Conservation (phyloP, 2,888 invertebrate genomes). For the Hydrotaea diabolus region DNA sequence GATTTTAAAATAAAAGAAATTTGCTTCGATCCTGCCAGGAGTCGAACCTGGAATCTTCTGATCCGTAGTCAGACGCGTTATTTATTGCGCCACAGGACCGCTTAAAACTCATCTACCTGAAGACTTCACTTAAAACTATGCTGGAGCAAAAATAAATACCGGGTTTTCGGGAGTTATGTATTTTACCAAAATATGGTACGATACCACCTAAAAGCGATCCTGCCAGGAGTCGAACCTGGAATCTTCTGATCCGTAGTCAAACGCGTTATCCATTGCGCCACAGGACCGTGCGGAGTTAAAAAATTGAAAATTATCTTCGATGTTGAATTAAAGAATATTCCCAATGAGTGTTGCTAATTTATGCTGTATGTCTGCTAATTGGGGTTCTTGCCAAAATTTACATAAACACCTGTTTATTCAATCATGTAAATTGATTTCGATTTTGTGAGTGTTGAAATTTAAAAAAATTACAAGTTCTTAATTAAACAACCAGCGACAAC, state of each 20-base stretch:
- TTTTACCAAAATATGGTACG: not conserved
- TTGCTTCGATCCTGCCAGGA: conserved; percentile 80
- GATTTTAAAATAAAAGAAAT: not conserved
- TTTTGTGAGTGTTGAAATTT: not conserved
- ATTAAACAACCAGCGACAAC: too few relatives aligned
- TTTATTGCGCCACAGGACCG: conserved; percentile 82
- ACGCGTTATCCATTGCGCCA: conserved; percentile 82
- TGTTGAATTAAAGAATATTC: not conserved
- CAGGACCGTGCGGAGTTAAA: conserved; percentile 75
- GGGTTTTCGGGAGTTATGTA: too few relatives aligned
- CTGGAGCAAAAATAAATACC: too few relatives aligned
- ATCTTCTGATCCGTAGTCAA: conserved; percentile 82
- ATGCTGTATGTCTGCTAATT: too few relatives aligned
- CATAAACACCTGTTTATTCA: not conserved
- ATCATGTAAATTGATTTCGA: not conserved
- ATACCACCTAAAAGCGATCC: conserved; percentile 74
- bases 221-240: conserved; percentile 82
- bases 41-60: conserved; percentile 82
- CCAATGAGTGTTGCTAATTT: too few relatives aligned
- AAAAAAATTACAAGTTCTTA: too few relatives aligned
- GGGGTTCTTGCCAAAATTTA: not conserved
- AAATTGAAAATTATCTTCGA: not conserved
- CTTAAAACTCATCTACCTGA: too few relatives aligned
- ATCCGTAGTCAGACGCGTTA: conserved; percentile 82
- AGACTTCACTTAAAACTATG: too few relatives aligned